Evolutionary conservation across 2,113 vertebrate genomes (phyloP).

Genomic region (Phainopepla nitens): DNA sequence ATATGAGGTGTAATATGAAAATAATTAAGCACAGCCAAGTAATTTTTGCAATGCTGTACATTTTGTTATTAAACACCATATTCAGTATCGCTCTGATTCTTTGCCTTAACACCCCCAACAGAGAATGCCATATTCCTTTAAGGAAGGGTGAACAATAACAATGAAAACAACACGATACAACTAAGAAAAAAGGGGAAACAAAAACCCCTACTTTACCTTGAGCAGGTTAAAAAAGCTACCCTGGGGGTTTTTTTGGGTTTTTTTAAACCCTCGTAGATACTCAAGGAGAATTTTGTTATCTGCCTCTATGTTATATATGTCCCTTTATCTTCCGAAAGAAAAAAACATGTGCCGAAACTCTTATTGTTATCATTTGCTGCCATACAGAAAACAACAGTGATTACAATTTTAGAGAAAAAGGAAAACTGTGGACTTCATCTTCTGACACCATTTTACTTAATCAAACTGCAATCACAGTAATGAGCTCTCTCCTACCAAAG

Average conservation of each 20-base stretch:
- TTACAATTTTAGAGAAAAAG: conserved; percentile 44
- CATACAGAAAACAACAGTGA: not conserved
- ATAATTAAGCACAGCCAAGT: conserved; percentile 39
- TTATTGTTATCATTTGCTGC: not conserved
- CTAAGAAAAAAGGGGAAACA: not conserved
- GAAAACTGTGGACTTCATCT: conserved; percentile 7
- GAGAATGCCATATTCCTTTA: conserved; percentile 63
- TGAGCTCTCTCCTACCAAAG: conserved; percentile 10
- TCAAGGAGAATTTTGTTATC: not conserved
- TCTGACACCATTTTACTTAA: conserved; percentile 54
- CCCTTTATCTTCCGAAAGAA: not conserved
- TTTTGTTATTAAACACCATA: conserved; percentile 61
- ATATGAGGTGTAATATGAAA: conserved; percentile 8
- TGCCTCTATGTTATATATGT: not conserved
- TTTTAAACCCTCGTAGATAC: not conserved
- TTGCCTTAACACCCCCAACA: conserved; percentile 54
- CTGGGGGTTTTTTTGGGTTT: not conserved
- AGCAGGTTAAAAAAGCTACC: conserved; percentile 8
- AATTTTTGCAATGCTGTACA: conserved; percentile 53
- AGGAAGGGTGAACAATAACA: conserved; percentile 72
- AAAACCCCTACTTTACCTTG: not conserved
- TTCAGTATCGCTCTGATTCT: conserved; percentile 51
- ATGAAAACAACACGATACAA: conserved; percentile 42
- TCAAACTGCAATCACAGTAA: conserved; percentile 42
- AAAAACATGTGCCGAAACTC: not conserved